Evolutionary conservation across 2,888 invertebrate genomes (phyloP), one percentile per base, ranked within the genome.

Genomic region (Lasioglossum lativentre): DNA sequence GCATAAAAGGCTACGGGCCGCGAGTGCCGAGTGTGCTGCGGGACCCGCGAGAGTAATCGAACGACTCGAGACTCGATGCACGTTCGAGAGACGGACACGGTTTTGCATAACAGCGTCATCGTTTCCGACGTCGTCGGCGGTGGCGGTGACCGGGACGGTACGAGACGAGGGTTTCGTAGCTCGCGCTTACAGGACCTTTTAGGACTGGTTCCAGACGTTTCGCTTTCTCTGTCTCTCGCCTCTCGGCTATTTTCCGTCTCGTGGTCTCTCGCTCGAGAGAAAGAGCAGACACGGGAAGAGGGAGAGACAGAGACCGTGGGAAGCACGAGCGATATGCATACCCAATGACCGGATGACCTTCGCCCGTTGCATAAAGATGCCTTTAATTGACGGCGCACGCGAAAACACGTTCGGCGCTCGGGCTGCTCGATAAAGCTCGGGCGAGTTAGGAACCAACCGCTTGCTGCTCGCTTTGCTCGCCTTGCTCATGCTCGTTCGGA

Each of bases 281-380:
- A 59, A 79, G 74, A 47, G 63, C 59, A 72, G 47, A 82, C 75
- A 8, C 78, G 70, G 52, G 59, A 71, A 42, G 83, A 52, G 79
- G 27, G 78, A 82, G 59, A 63, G 77, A 75, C 16, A 78, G 82
- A 75, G 83, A 93, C 93, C 93, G 94, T 94, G 94, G 93, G 93
- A 94, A 94, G 93, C 90, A 45, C 88, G 78, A 87, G 83, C 91
- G 90, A 93, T 93, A 92, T 93, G 94, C 94, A 94, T 94, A 94
- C 91, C 92, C 92, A 94, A 94, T 94, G 94, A 94, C 94, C 93
- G 91, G 93, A 93, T 93, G 93, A 94, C 93, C 94, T 94, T 94
- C 94, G 94, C 88, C 87, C 92, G 93, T 94, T 94, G 94, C 94
- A 94, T 94, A 94, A 94, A 94, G 93, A 94, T 94, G 93, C 90